Evolutionary conservation across 1,140 invertebrate genomes (phyloP), one percentile per base, ranked within the genome.

Genomic region (Plutomurus gul): DNA sequence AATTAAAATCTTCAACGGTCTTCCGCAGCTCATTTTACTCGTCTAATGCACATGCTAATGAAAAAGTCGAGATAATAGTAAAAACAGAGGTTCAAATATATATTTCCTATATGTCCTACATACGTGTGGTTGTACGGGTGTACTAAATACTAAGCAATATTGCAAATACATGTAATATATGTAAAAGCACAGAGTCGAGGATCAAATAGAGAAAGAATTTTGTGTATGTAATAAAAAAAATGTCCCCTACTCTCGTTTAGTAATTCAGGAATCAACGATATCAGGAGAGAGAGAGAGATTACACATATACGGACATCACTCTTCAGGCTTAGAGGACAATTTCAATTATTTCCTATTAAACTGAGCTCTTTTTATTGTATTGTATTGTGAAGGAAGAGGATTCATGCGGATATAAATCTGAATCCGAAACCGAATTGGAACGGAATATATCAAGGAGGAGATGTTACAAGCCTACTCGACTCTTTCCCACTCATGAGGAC

Each of bases 321-420:
- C 40, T 43, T 72, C 56, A 78, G 76, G 76, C 76, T 78, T 78
- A 78, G 65, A 77, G 79, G 75, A 81, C 79, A 81, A 81, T 81
- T 81, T 81, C 79, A 81, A 81, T 81, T 81, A 81, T 81, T 81
- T 81, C 75, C 79, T 81, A 81, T 81, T 81, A 81, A 81, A 81
- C 46, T 81, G 71, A 71, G 79, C 37, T 71, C 76, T 77, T 71
- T 77, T 71, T 77, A 70, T 77, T 71, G 39, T 72, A 40, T 75
- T 80, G 75, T 40, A 40, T 75, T 80, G 75, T 72, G 74, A 76
- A 36, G 71, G 75, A 73, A 78, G 76, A 78, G 70, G 76, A 78
- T 78, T 43, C 76, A 71, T 77, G 33, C 65, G 65, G 65, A 37
- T 71, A 18, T 46, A 70, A 70, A 78, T 77, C 36, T 77, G 70